phyloP scores from a whole-genome alignment of 2,113 vertebrate species.

The Orcinus orca region DNA sequence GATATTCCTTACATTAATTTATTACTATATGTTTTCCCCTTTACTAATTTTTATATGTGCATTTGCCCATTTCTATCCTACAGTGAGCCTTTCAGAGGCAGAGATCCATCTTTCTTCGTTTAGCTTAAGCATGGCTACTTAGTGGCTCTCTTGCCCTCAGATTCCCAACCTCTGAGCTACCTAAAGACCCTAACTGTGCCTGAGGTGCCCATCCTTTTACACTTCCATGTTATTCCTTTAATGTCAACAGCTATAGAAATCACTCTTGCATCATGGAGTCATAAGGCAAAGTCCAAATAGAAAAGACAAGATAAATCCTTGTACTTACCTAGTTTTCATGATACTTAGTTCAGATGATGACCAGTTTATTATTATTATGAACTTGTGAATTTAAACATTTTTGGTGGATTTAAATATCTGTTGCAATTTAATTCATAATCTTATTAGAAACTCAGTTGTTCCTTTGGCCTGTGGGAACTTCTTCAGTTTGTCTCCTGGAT shows the following conservation, averaged over 20 bases:
- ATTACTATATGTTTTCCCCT: not conserved
- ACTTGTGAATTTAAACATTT: not conserved
- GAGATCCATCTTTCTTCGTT: not conserved
- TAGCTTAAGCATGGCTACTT: not conserved
- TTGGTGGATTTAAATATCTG: not conserved
- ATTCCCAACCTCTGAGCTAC: not conserved
- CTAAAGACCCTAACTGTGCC: not conserved
- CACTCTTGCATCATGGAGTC: not conserved
- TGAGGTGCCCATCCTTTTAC: not conserved
- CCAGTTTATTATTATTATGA: not conserved
- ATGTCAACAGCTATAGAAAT: not conserved
- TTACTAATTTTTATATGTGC: not conserved
- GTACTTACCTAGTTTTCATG: not conserved
- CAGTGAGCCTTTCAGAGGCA: not conserved
- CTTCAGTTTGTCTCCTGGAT: not conserved
- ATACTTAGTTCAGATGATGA: not conserved
- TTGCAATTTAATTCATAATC: not conserved
- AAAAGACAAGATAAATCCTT: not conserved
- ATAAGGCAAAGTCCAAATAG: not conserved
- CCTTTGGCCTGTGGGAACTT: not conserved
- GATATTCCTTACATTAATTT: not conserved
- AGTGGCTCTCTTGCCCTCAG: not conserved
- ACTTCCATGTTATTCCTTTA: not conserved
- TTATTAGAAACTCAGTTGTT: not conserved
- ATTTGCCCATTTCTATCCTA: slow-evolving; percentile 2